Conservation (phyloP, 2,888 invertebrate genomes). For the Ethmia dodecea region DNA sequence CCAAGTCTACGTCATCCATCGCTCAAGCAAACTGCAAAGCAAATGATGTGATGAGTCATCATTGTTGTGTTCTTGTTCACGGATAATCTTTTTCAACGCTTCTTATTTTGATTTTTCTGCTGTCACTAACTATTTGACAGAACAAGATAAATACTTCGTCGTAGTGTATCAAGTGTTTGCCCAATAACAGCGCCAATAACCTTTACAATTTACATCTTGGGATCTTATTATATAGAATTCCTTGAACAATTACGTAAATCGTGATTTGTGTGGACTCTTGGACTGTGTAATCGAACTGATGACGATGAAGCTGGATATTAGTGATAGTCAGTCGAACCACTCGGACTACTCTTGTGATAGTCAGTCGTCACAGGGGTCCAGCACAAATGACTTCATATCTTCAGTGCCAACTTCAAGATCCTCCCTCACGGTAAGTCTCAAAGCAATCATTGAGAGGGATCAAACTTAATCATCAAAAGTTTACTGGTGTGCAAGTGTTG, state of each 20-base stretch:
- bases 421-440: conserved; percentile 57
- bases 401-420: conserved; percentile 53
- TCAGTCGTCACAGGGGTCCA: conserved; percentile 77
- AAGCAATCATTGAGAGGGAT: too few relatives aligned
- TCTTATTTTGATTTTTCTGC: conserved; percentile 47
- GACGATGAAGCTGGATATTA: conserved; percentile 80
- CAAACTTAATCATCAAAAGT: too few relatives aligned
- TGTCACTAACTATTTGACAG: conserved; percentile 60
- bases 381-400: conserved; percentile 65
- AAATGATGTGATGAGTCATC: conserved; percentile 71
- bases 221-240: conserved; percentile 13
- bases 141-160: conserved; percentile 26
- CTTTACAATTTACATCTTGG: conserved; percentile 24
- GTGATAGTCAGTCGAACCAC: conserved; percentile 79
- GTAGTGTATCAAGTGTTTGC: too few relatives aligned
- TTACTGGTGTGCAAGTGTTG: too few relatives aligned
- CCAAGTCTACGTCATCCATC: conserved; percentile 54
- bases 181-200: too few relatives aligned
- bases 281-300: conserved; percentile 50
- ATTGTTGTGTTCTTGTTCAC: conserved; percentile 61
- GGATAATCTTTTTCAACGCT: conserved; percentile 45
- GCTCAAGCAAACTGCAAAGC: conserved; percentile 38
- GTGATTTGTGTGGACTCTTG: conserved; percentile 26
- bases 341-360: conserved; percentile 80
- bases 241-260: conserved; percentile 41